Percentiles rank a stretch among this genome's conserved stretches.
These are phyloP conservation scores for Microplitis deprimator DNA, from an alignment of 2,888 invertebrate species.

Conservation along the genomic window DNA sequence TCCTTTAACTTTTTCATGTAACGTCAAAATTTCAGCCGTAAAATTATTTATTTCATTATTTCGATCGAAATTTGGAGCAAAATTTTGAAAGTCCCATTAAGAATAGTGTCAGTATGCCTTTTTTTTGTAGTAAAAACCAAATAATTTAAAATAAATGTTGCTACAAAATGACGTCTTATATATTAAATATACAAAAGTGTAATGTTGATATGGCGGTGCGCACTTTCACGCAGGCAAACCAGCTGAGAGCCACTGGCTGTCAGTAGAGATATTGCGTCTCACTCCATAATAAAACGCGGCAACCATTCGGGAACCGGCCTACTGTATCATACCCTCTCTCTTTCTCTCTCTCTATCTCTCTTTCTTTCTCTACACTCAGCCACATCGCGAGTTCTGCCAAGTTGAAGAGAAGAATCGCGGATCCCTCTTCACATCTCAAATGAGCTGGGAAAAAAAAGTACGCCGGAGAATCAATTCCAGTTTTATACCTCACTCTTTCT, in stretches of 20 bases:
- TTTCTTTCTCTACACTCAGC: not conserved
- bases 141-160: too few species aligned
- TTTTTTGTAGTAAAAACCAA: too few species aligned
- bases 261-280: constrained; percentile 23
- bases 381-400: constrained; percentile 3
- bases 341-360: not conserved
- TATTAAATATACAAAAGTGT: not conserved
- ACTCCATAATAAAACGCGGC: constrained; percentile 22
- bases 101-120: too few species aligned
- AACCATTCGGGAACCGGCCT: constrained; percentile 36
- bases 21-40: too few species aligned
- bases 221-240: constrained; percentile 63
- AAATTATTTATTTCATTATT: too few species aligned
- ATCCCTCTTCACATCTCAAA: constrained; percentile 13
- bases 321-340: constrained; percentile 31
- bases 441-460: constrained; percentile 21
- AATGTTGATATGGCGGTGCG: constrained; percentile 48
- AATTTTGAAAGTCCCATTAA: too few species aligned
- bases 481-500: constrained; percentile 20
- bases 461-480: constrained; percentile 28
- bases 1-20: too few species aligned
- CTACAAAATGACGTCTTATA: too few species aligned
- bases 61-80: too few species aligned
- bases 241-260: constrained; percentile 62
- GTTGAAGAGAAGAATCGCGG: constrained; percentile 34